Evolutionary conservation across 2,113 vertebrate genomes (phyloP).

Genomic region (Aix galericulata): DNA sequence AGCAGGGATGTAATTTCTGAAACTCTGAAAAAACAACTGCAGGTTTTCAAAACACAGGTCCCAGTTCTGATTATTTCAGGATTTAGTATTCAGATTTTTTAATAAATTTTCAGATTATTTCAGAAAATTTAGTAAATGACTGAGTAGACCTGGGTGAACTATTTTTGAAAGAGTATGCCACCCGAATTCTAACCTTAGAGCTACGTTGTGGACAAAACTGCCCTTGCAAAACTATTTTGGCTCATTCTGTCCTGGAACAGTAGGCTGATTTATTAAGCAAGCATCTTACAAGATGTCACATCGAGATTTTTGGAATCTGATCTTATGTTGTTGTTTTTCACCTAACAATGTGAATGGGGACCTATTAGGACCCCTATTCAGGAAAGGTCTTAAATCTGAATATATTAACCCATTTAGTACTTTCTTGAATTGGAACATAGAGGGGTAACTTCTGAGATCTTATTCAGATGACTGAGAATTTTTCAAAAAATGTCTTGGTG

Average conservation of each 20-base stretch:
- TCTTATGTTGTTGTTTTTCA: not conserved
- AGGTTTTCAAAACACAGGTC: not conserved
- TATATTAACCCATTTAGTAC: not conserved
- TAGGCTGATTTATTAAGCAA: not conserved
- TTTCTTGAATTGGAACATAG: not conserved
- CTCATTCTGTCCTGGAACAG: not conserved
- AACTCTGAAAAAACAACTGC: not conserved
- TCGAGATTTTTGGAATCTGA: not conserved
- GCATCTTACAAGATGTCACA: not conserved
- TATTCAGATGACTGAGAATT: not conserved
- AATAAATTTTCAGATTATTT: not conserved
- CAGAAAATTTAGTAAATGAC: not conserved
- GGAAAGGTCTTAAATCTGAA: not conserved
- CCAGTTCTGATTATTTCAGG: not conserved
- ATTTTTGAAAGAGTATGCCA: not conserved
- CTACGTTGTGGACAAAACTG: not conserved
- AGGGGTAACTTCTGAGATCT: not conserved
- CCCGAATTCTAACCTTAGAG: not conserved
- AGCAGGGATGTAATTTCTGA: not conserved
- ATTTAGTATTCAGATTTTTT: not conserved
- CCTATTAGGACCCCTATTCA: not conserved
- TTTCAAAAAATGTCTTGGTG: not conserved
- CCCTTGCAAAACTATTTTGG: not conserved
- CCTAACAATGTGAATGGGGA: rapidly evolving
- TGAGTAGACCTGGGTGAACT: not conserved